Base-by-base conservation (phyloP, 2,888 invertebrate species). In the Perdita meconis region DNA sequence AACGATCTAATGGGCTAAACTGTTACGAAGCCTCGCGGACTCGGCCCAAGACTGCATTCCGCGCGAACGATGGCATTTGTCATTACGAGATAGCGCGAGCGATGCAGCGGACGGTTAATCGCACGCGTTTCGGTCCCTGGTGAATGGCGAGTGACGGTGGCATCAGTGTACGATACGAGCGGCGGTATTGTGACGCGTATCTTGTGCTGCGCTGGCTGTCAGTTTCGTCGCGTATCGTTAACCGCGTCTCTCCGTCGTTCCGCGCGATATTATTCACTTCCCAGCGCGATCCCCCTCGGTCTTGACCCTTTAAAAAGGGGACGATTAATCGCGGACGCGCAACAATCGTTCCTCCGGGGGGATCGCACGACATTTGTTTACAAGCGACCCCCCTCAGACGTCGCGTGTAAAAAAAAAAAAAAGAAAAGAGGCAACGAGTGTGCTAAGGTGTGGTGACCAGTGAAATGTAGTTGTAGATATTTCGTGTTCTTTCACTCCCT, bases 111-210 rank as follows among this genome's bases (percentile, higher is more conserved):
- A 34, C 50, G 34, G n/a, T n/a, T n/a, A 61, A 65, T 57, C 42
- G 61, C 65, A 65, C 64, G 72, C 79, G 72, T 77, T 72, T 66
- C 66, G 47, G 47, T 56, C 60, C n/a, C n/a, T 64, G 65, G 82
- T 85, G 85, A 87, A 88, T 87, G 87, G 88, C 88, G 86, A 82
- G 77, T 80, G 67, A 65, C 84, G 80, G 80, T 81, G 60, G 30
- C 30, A 30, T n/a, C 30, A 30, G 30, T 30, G 30, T 6, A n/a
- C 30, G 30, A 30, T 30, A n/a, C 30, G 75, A 65, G 81, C 78
- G 78, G 78, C 82, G 78, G 78, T 86, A 86, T 86, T 87, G 89
- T 89, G 87, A 89, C 88, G 88, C 84, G 82, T 76, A 71, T 82
- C 81, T 78, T 78, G 83, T 83, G 82, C 68, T 82, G 84, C 74